These are phyloP conservation scores for Cuculus canorus DNA, from an alignment of 2,797 vertebrate species.

Conservation along the genomic window DNA sequence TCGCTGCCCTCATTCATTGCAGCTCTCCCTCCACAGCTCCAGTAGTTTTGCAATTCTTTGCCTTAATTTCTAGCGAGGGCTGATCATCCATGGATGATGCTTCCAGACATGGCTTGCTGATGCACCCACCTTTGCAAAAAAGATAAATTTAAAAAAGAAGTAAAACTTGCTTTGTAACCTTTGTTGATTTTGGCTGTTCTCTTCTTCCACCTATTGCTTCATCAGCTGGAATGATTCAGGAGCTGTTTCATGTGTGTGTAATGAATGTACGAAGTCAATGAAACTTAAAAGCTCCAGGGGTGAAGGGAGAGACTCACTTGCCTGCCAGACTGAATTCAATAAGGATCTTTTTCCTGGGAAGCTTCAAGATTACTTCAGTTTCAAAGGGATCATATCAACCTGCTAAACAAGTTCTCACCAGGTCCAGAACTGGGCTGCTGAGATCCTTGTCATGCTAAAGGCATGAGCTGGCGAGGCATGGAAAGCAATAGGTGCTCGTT, in stretches of 20 bases:
- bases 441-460: neutral
- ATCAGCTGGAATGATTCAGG: neutral
- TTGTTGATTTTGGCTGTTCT: conserved; percentile 67
- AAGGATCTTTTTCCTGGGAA: neutral
- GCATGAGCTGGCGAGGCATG: fast-evolving
- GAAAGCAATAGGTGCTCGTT: neutral
- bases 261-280: neutral
- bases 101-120: neutral
- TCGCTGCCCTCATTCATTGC: fast-evolving
- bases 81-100: neutral
- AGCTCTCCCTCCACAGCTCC: neutral
- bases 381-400: neutral
- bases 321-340: neutral
- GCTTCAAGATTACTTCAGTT: neutral
- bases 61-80: neutral
- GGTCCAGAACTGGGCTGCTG: neutral
- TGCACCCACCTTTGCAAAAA: neutral
- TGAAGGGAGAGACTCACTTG: neutral
- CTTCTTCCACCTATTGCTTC: conserved; percentile 36
- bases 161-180: conserved; percentile 24
- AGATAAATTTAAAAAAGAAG: neutral
- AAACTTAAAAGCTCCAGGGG: neutral
- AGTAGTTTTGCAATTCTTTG: neutral
- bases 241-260: neutral
- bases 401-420: neutral